Base-by-base conservation (phyloP, 2,113 vertebrate species). In the Erpornis zantholeuca region DNA sequence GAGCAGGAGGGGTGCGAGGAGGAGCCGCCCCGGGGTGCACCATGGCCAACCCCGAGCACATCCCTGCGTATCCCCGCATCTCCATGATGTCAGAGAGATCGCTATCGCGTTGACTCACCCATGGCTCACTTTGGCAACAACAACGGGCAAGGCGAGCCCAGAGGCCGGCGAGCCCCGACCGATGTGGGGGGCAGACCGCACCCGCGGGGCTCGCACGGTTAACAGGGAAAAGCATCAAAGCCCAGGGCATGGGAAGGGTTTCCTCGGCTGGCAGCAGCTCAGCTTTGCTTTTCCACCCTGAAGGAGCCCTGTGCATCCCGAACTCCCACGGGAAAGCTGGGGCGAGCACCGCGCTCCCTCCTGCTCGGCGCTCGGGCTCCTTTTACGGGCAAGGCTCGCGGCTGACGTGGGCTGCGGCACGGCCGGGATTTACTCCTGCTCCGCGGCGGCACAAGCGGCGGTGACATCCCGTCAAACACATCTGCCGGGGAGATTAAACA, bases 331-430 rank as follows among this genome's bases (percentile, higher is more conserved):
- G 94, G 88, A 59, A 54, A 0, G 70, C 85, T 42, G 80, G 38
- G 83, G 38, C 7, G 7, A 71, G 83, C 79, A 0, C 52, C 5
- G 7, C 4, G 4, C 79, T 94, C 44, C 68, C 64, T 60, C 21
- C 82, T 4, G 83, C 75, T 13, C 21, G 5, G 49, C 44, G 3
- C 59, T 57, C 19, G 17, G 85, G 92, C 85, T 95, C 97, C 97
- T 97, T 97, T 96, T 97, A 97, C 63, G 96, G 96, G 86, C 96
- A 96, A 91, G 93, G 65, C 76, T 78, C 12, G 83, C 21, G 35
- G 40, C 85, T 52, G 92, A 70, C 57, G 83, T 12, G 40, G 84
- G 60, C 88, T 7, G 76, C 42, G 40, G 49, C 90, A 12, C 31
- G 25, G 45, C 33, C 11, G 9, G 65, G 92, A 54, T 90, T 78